These are phyloP conservation scores for Syrphus vitripennis DNA, from an alignment of 2,888 invertebrate species.

Conservation along the genomic window DNA sequence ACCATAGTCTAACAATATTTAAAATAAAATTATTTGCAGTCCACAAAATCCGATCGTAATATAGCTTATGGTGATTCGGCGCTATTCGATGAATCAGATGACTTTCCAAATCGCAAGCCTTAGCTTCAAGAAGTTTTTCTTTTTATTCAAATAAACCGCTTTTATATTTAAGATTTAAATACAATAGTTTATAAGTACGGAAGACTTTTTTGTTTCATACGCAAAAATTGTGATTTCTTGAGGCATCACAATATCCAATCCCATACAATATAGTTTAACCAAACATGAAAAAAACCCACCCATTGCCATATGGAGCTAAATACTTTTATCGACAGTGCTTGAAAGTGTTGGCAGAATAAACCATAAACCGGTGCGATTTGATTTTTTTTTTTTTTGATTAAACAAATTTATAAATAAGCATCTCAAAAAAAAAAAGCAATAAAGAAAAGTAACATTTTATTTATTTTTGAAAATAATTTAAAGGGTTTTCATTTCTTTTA, in stretches of 20 bases:
- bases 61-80: slow-evolving; percentile 76
- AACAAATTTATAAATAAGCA: background rate
- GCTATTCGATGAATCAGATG: slow-evolving; percentile 78
- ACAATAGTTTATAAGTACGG: background rate
- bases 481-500: background rate
- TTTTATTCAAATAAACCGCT: background rate
- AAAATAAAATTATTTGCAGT: slow-evolving; percentile 73
- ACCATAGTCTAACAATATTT: too few species aligned
- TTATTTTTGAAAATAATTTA: slow-evolving; percentile 43
- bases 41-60: slow-evolving; percentile 80
- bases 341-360: background rate
- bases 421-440: slow-evolving; percentile 27
- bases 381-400: slow-evolving; percentile 4
- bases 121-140: slow-evolving; percentile 39
- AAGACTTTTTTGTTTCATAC: background rate
- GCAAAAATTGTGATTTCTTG: background rate
- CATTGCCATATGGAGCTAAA: background rate
- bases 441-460: slow-evolving; percentile 34
- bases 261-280: background rate
- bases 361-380: background rate
- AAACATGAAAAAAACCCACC: slow-evolving; percentile 15
- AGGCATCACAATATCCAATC: slow-evolving; percentile 11
- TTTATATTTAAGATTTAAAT: background rate
- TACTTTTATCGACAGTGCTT: background rate
- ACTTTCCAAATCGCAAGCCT: slow-evolving; percentile 73